Base-by-base conservation (phyloP, 1,140 invertebrate genomes). In the Ectropis grisescens region DNA sequence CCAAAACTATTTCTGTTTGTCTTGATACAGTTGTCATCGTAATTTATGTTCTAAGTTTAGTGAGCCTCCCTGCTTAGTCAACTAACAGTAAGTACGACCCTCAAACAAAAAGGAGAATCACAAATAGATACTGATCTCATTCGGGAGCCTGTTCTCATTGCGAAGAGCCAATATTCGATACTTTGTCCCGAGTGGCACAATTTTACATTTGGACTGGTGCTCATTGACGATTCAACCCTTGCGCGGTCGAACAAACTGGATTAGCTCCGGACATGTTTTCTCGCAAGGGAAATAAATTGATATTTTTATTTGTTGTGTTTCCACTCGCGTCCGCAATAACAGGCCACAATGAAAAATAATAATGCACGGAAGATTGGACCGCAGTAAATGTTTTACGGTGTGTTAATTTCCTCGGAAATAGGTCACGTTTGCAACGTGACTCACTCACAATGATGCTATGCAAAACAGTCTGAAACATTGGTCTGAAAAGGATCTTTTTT, bases 221-320 rank as follows among this genome's bases (percentile, higher is more conserved):
- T 78, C 68, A 74, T 72, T 78, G 69, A 58, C 54, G 56, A 78
- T 78, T 78, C 72, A 78, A 70, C 69, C 69, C 72, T 70, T 70
- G 72, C 59, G 59, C 72, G 62, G 60, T 65, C 72, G 60, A 55
- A 72, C 70, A 78, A 78, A 78, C 72, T 66, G 64, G 72, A 78
- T 78, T 78, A 78, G 64, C 54, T 35, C 44, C 56, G 66, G 60
- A 75, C 69, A 75, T 70, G 66, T 64, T 62, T 56, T 40, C 47
- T 65, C 58, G 47, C 66, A 45, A 55, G 72, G 61, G 60, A 78
- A 78, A 74, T 70, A 62, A 62, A 62, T 55, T 58, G 56, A 61
- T 68, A 58, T 61, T 60, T 66, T 59, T 58, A 53, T 55, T 57
- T 65, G 55, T 47, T 44, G 48, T 58, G 31, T 41, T 46, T 33